A percentile compares a stretch with the other conserved stretches of the same genome.
Evolutionary conservation across 2,888 invertebrate species (phyloP).

Genomic region (Beris morrisii): DNA sequence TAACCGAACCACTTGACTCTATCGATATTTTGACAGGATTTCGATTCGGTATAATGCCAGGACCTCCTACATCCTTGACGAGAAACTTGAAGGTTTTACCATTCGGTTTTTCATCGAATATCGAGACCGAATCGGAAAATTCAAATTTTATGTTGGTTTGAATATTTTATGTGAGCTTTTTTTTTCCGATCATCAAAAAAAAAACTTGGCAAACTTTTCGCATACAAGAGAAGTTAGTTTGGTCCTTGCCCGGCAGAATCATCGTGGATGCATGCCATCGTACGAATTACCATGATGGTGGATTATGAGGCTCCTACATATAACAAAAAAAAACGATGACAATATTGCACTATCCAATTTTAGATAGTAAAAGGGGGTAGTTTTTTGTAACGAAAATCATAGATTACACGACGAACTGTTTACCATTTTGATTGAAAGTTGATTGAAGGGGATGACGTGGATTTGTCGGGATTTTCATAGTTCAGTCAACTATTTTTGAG

Average conservation of each 20-base stretch:
- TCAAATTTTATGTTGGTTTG: constrained; percentile 25
- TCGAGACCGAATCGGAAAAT: not conserved
- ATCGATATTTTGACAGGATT: too few relatives aligned
- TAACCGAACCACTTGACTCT: too few relatives aligned
- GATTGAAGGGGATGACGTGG: constrained; percentile 4
- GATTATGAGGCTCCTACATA: constrained; percentile 2
- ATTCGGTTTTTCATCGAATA: too few relatives aligned
- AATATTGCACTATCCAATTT: constrained; percentile 18
- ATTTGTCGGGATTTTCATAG: not conserved
- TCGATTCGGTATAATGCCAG: too few relatives aligned
- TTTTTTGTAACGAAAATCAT: constrained; percentile 1
- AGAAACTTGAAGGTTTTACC: too few relatives aligned
- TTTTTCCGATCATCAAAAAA: not conserved
- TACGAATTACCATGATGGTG: constrained; percentile 9
- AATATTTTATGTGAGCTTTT: constrained; percentile 25
- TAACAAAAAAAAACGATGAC: constrained; percentile 19
- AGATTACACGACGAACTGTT: constrained; percentile 14
- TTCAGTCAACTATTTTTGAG: too few relatives aligned
- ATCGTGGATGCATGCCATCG: constrained; percentile 9
- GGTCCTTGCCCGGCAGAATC: constrained; percentile 1
- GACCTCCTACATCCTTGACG: too few relatives aligned
- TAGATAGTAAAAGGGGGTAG: constrained; percentile 2
- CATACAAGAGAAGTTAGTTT: not conserved
- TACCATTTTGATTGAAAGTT: constrained; percentile 32
- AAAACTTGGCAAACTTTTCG: constrained; percentile 20